Base-by-base conservation (phyloP, 2,888 invertebrate species). In the Rhyacophila evoluta region DNA sequence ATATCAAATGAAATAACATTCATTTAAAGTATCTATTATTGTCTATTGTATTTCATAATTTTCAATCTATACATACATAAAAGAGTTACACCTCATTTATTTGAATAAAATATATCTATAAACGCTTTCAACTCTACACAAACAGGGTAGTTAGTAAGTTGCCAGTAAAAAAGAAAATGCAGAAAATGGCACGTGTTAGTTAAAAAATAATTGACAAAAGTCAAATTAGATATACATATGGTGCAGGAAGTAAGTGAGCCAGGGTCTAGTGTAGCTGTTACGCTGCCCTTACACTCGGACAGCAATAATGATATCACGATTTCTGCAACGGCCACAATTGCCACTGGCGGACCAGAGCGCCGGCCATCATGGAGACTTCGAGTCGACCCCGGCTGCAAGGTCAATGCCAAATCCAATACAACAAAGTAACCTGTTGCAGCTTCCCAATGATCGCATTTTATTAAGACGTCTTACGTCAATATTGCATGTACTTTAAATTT, bases 311-410 rank as follows among this genome's bases (percentile, higher is more conserved):
- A 72, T 72, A 72, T 36, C 74, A 83, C 88, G 82, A 88, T 88
- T 78, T 88, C 89, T 70, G 89, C 89, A 75, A 88, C 89, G 81
- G 89, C 89, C 29, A 89, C 89, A 83, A 89, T 90, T 85, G 88
- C 89, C 83, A 86, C 86, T 87, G 78, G 78, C 72, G 86, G 87
- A 86, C 85, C 86, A 37, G 97, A 97, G 88, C 92, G 96, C 84
- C 93, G 97, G 86, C 97, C 97, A 55, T 97, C 97, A 84, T 97
- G 97, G 97, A 93, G 97, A 87, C 92, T 97, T 85, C 93, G 95
- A 87, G 94, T 96, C 88, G 96, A 97, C 91, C 95, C 95, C 88
- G 92, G 94, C 88, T 95, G 95, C 91, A 97, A 97, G 95, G 96
- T 96, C 92, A 38, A 72, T 39, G 27, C 69, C 29, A 69, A 69